A percentile compares a stretch with the other conserved stretches of the same genome.
These are phyloP conservation scores for Operophtera brumata DNA, from an alignment of 2,888 invertebrate species.

Conservation along the genomic window DNA sequence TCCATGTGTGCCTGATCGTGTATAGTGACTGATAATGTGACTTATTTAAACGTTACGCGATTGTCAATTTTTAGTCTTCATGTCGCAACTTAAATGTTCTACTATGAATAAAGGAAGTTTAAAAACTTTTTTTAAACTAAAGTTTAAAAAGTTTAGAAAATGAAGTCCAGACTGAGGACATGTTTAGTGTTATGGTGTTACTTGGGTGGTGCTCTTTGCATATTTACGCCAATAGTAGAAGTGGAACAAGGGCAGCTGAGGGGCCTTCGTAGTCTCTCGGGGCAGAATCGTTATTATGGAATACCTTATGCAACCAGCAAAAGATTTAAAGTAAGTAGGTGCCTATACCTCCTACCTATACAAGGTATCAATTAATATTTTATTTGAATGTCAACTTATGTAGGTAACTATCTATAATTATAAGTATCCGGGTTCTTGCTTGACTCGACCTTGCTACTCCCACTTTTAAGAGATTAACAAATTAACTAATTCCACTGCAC, in stretches of 20 bases:
- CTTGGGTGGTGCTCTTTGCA: constrained; percentile 9
- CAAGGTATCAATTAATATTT: no score
- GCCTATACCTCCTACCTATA: neutral
- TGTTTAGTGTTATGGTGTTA: constrained; percentile 8
- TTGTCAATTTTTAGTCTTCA: neutral
- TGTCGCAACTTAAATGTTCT: neutral
- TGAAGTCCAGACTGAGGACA: constrained; percentile 11
- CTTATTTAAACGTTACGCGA: neutral
- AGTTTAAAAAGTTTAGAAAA: constrained; percentile 6
- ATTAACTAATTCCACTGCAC: no score
- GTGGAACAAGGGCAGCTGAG: constrained; percentile 58
- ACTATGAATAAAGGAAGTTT: neutral
- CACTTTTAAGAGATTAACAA: no score
- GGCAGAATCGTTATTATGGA: constrained; percentile 64
- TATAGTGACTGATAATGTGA: no score
- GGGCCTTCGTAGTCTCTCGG: constrained; percentile 54
- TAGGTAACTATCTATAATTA: neutral
- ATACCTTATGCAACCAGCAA: constrained; percentile 63
- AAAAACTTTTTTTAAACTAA: neutral
- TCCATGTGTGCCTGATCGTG: no score
- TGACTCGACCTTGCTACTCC: neutral
- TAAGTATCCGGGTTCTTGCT: neutral
- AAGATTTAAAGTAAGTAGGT: constrained; percentile 60
- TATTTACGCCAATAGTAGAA: constrained; percentile 52
- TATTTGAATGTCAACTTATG: no score